Percentiles rank a stretch among this genome's conserved stretches.
Conservation (phyloP, 2,888 invertebrate species). For the Galeopsomyia nigrocyanea region DNA sequence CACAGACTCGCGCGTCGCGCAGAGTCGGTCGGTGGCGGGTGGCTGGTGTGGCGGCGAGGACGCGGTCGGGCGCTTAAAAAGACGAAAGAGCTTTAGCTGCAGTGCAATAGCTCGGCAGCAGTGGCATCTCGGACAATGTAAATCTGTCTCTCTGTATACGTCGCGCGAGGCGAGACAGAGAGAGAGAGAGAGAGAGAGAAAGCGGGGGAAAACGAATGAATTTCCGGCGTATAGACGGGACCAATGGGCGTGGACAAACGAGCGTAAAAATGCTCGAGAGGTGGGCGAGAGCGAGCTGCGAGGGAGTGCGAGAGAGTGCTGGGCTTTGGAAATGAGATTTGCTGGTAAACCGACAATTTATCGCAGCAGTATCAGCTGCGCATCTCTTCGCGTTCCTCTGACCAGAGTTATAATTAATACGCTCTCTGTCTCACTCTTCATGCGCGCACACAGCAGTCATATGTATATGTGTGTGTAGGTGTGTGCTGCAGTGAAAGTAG, state of each 20-base stretch:
- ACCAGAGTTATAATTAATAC: conserved; percentile 68
- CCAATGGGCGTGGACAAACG: conserved; percentile 58
- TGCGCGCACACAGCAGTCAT: conserved; percentile 46
- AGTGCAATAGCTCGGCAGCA: not conserved
- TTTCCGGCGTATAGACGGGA: conserved; percentile 24
- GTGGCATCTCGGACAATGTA: conserved; percentile 26
- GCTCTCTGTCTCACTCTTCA: conserved; percentile 52
- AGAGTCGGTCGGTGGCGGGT: not conserved
- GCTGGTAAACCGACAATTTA: conserved; percentile 69
- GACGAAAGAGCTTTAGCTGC: conserved; percentile 19
- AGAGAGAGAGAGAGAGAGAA: conserved; percentile 32
- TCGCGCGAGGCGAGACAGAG: conserved; percentile 31
- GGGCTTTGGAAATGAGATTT: conserved; percentile 67
- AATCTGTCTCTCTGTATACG: not conserved
- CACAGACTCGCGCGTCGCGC: not conserved
- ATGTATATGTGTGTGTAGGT: conserved; percentile 41
- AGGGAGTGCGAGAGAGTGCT: conserved; percentile 14
- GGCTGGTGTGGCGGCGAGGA: not conserved
- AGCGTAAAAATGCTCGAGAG: conserved; percentile 60
- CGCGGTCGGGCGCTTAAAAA: conserved; percentile 41
- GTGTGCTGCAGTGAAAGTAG: conserved; percentile 45
- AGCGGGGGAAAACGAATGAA: conserved; percentile 44
- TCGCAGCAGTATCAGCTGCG: conserved; percentile 65
- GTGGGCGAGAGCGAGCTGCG: conserved; percentile 11
- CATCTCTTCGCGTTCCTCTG: conserved; percentile 67